Evolutionary conservation across 2,113 vertebrate species (phyloP).

Genomic region (Delphinapterus leucas): DNA sequence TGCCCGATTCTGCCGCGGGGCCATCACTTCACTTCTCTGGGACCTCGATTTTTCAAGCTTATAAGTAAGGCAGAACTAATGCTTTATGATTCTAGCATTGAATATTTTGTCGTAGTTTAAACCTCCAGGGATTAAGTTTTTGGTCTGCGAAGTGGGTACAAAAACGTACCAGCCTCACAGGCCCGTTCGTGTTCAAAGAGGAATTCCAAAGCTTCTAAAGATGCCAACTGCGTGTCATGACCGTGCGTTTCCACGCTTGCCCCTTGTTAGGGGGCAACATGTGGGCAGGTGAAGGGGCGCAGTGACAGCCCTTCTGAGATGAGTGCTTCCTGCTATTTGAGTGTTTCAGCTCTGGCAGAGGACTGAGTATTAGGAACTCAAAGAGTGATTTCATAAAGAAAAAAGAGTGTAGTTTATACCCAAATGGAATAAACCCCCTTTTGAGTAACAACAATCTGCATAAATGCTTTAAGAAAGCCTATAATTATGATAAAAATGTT

Average conservation of each 20-base stretch:
- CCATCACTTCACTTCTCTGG: accelerated
- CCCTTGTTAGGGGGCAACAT: accelerated
- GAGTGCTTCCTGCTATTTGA: conserved; percentile 47
- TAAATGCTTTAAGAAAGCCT: conserved; percentile 90
- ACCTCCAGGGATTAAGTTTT: not conserved
- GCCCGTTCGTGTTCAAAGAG: not conserved
- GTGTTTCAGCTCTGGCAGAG: conserved; percentile 71
- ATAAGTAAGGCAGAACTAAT: not conserved
- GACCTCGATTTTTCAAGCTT: not conserved
- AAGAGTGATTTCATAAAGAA: conserved; percentile 83
- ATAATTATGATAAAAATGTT: conserved; percentile 93
- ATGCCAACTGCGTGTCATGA: not conserved
- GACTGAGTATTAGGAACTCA: conserved; percentile 78
- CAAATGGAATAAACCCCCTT: conserved; percentile 86
- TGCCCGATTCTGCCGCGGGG: accelerated
- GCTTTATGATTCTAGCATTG: not conserved
- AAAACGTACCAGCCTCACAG: not conserved
- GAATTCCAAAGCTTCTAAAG: not conserved
- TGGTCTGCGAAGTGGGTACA: not conserved
- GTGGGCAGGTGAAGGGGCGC: not conserved
- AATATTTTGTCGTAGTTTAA: not conserved
- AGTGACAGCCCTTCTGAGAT: not conserved
- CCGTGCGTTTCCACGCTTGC: not conserved
- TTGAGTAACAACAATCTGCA: conserved; percentile 89
- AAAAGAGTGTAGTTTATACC: conserved; percentile 87